Percentiles rank a stretch among this genome's conserved stretches.
Conservation (phyloP, 2,113 vertebrate species). For the Rafetus swinhoei region DNA sequence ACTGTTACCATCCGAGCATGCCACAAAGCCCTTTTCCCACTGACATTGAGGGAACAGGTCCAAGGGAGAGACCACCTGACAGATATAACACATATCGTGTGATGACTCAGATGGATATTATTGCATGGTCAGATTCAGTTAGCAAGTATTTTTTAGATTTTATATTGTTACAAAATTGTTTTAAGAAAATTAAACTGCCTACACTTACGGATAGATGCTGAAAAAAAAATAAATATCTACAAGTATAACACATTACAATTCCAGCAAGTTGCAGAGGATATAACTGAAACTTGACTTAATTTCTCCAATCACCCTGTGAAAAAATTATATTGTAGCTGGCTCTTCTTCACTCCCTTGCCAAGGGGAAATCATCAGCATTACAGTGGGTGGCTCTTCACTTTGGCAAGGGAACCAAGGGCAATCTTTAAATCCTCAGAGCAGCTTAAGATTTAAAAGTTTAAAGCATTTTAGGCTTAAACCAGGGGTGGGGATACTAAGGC, state of each 20-base stretch:
- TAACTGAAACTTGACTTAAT: neutral
- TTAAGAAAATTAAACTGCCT: neutral
- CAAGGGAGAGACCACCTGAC: neutral
- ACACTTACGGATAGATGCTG: neutral
- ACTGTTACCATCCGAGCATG: neutral
- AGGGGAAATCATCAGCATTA: neutral
- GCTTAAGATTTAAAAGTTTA: neutral
- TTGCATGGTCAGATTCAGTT: too few species aligned
- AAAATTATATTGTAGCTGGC: neutral
- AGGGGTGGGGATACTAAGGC: too few species aligned
- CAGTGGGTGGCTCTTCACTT: neutral
- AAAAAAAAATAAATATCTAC: neutral
- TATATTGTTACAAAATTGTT: neutral
- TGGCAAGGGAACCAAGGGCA: neutral
- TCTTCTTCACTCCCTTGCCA: neutral
- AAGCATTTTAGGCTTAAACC: neutral
- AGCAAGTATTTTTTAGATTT: too few species aligned
- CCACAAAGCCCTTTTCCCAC: neutral
- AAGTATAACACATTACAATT: neutral
- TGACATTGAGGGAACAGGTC: neutral
- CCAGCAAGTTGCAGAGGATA: neutral
- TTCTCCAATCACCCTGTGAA: neutral
- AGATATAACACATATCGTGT: neutral
- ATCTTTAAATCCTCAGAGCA: neutral
- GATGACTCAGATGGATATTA: too few species aligned